Evolutionary conservation across 2,797 vertebrate genomes (phyloP).

Genomic region (Vultur gryphus): DNA sequence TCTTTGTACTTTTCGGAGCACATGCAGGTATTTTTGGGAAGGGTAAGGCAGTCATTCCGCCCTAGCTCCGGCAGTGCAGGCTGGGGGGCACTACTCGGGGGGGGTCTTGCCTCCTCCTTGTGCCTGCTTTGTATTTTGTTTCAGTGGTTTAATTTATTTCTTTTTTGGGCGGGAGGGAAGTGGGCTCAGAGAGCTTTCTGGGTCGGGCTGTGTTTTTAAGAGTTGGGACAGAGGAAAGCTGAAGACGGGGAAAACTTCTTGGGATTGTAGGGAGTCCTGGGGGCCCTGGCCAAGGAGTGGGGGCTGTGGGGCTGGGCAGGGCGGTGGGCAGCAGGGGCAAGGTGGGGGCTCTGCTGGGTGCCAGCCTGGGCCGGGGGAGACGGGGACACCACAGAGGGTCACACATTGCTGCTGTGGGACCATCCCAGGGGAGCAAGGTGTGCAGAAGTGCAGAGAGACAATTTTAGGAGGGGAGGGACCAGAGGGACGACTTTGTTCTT

Average conservation of each 20-base stretch:
- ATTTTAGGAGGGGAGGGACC: background rate
- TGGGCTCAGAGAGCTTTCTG: background rate
- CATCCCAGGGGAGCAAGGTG: background rate
- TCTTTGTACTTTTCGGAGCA: conserved; percentile 42
- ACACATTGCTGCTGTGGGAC: background rate
- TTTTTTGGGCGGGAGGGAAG: background rate
- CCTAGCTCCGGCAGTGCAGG: background rate
- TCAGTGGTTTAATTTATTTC: background rate
- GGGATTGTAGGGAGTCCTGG: background rate
- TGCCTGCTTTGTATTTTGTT: background rate
- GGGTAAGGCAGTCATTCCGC: background rate
- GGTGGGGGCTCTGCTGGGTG: background rate
- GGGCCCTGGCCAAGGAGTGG: background rate
- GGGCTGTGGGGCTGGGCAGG: background rate
- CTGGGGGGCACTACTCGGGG: background rate
- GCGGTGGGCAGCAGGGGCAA: background rate
- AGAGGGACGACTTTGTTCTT: background rate
- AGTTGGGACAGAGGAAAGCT: background rate
- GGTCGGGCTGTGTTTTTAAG: background rate
- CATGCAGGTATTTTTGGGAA: conserved; percentile 16
- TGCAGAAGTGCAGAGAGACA: background rate
- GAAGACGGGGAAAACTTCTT: background rate
- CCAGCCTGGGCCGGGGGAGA: background rate
- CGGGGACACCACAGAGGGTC: background rate
- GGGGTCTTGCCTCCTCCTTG: background rate